Percentiles rank a stretch among this genome's conserved stretches.
phyloP scores from a whole-genome alignment of 2,797 vertebrate species.

The Chaunax sp. region DNA sequence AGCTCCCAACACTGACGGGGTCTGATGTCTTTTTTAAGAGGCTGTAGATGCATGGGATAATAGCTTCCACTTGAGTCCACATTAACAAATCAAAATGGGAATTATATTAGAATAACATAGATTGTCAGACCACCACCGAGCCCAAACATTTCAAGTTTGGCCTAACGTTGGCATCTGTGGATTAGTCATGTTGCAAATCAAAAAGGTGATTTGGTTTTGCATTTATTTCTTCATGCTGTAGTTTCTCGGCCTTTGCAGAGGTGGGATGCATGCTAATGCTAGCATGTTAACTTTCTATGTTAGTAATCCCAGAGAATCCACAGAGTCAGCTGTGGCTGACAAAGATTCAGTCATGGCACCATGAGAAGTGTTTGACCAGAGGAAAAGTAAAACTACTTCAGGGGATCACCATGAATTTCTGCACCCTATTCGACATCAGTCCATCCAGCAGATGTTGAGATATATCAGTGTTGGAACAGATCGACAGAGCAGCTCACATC shows the following conservation, averaged over 20 bases:
- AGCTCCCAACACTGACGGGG: background rate
- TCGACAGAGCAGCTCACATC: background rate
- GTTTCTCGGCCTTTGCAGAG: slow-evolving; percentile 1
- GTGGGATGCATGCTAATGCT: slow-evolving; percentile 23
- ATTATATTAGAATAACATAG: too few species aligned
- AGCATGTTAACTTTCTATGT: slow-evolving; percentile 2
- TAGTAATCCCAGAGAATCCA: background rate
- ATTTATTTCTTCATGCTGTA: slow-evolving; percentile 4
- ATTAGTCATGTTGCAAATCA: background rate
- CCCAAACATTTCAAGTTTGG: background rate
- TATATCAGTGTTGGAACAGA: background rate
- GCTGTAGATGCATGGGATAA: background rate
- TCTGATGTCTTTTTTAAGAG: background rate
- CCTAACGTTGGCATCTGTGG: background rate
- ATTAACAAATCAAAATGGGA: too few species aligned
- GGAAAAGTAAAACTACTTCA: background rate
- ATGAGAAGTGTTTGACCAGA: too few species aligned
- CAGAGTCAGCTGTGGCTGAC: background rate
- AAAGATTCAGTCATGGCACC: background rate
- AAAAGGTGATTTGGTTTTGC: background rate
- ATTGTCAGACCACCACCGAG: slow-evolving; percentile 4
- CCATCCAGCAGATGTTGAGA: background rate
- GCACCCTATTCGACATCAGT: background rate
- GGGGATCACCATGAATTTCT: slow-evolving; percentile 3
- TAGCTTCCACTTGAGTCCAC: background rate